Base-by-base conservation (phyloP, 2,888 invertebrate genomes). In the Limnephilus auricula region DNA sequence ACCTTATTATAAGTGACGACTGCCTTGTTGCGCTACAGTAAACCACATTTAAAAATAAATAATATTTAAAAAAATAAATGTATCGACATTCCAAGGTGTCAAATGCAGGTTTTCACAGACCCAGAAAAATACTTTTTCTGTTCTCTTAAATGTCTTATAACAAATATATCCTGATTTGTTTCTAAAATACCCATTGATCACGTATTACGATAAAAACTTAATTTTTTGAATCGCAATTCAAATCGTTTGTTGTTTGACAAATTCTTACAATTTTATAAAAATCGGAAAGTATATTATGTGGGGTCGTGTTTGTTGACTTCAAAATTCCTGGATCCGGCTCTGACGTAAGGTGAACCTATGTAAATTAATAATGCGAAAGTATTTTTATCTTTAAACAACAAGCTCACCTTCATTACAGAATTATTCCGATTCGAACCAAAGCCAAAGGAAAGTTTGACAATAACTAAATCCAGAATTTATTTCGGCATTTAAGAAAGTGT, bases 371-470 rank as follows among this genome's bases (percentile, higher is more conserved):
- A n/a, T 65, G 65, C 65, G 65, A 65, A 65, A 65, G 65, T 65
- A 65, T 65, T 65, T 25, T 5, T 65, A 65, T 65, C n/a, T 65
- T 65, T 25, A 65, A 65, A n/a, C 65, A 65, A 65, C 65, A 65
- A 65, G 65, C 65, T 65, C 65, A 65, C 65, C 65, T 65, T 65
- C 65, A 65, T 65, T 65, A 65, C 65, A 65, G 65, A 65, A 65
- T 65, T 65, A 65, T 65, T 65, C 65, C 65, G 65, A 65, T 65
- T 65, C 25, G 65, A 65, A 25, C 65, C 65, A 65, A n/a, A 65
- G 65, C 25, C 25, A 65, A 65, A 65, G 65, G 65, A 65, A 65
- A 65, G 65, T 65, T 65, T 65, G 9, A 65, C 25, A 65, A 65
- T 65, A 65, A 65, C 65, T 25, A 65, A 65, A 65, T 65, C 65